A percentile compares a stretch with the other conserved stretches of the same genome.
phyloP scores from a whole-genome alignment of 2,113 vertebrate genomes.

The Romanogobio albipinnatus region DNA sequence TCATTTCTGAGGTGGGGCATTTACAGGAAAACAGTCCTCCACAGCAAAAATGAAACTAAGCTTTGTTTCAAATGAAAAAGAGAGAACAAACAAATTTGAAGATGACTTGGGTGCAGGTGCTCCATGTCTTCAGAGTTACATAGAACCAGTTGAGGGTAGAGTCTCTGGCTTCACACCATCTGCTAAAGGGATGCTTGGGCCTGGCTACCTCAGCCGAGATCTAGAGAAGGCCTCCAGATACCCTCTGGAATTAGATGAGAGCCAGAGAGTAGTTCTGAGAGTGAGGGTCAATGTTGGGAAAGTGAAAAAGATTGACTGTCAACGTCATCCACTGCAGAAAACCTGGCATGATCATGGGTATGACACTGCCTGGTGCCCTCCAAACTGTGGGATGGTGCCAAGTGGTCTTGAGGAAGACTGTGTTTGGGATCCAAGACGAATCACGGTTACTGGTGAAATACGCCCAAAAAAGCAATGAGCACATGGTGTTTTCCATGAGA shows the following conservation, averaged over 20 bases:
- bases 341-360: constrained; percentile 49
- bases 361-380: constrained; percentile 59
- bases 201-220: constrained; percentile 30
- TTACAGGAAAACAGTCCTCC: background rate
- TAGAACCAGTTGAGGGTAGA: background rate
- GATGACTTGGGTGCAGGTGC: constrained; percentile 13
- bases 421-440: constrained; percentile 44
- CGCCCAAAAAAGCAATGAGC: background rate
- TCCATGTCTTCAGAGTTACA: background rate
- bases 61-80: background rate
- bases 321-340: constrained; percentile 32
- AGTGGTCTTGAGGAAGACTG: constrained; percentile 52
- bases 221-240: constrained; percentile 17
- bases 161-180: background rate
- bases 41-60: background rate
- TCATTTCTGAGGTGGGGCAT: background rate
- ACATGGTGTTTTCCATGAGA: fast-evolving
- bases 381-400: constrained; percentile 50
- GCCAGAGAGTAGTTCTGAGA: constrained; percentile 28
- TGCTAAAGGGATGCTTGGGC: background rate
- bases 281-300: constrained; percentile 52
- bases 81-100: background rate
- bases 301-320: constrained; percentile 44
- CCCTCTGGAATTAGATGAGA: background rate
- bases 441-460: constrained; percentile 24